phyloP scores from a whole-genome alignment of 2,888 invertebrate genomes.

The Rhaphigaster nebulosa region DNA sequence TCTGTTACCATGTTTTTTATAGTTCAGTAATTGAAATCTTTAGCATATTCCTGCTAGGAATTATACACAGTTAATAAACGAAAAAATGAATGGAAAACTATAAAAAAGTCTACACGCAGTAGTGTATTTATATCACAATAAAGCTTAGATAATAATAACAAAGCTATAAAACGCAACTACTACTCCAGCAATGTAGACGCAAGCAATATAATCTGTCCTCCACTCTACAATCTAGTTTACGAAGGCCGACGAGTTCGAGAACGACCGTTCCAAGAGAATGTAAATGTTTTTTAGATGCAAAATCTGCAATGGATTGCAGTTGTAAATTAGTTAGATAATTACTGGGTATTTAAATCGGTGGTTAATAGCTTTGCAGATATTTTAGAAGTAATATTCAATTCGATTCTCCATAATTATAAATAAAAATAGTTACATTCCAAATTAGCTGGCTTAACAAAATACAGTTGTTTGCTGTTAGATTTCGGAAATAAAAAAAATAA shows the following conservation, averaged over 20 bases:
- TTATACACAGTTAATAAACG: no score
- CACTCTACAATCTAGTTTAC: slow-evolving; percentile 38
- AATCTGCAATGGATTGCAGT: neutral
- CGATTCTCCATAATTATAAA: neutral
- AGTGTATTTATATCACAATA: neutral
- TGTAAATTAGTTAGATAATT: neutral
- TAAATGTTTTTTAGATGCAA: neutral
- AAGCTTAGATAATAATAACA: neutral
- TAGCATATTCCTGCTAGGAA: no score
- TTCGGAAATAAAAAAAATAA: no score
- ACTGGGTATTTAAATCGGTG: neutral
- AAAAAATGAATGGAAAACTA: no score
- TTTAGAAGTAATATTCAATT: neutral
- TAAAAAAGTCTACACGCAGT: no score
- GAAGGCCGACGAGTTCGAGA: slow-evolving; percentile 16
- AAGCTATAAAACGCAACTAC: neutral
- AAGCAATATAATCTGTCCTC: slow-evolving; percentile 1
- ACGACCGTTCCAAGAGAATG: slow-evolving; percentile 12
- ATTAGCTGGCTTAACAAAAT: neutral
- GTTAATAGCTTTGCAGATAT: neutral
- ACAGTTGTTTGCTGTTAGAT: neutral
- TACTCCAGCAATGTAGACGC: neutral
- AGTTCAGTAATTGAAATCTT: no score
- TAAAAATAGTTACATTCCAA: no score
- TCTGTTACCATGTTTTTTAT: no score